A percentile compares a stretch with the other conserved stretches of the same genome.
Conservation (phyloP, 2,113 vertebrate genomes). For the Gadus chalcogrammus region DNA sequence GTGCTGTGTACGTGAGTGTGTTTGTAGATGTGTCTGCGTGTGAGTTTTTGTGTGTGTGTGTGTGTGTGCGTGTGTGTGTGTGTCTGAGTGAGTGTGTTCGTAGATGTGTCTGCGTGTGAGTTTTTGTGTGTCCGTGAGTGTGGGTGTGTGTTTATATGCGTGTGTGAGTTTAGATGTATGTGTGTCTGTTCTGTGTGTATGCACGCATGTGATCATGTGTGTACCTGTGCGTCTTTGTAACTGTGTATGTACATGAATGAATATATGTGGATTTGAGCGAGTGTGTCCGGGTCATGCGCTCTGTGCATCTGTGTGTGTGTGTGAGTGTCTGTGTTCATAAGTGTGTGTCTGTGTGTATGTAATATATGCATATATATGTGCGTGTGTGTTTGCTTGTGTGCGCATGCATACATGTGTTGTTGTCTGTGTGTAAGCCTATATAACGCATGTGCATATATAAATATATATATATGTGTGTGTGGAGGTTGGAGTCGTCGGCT, state of each 20-base stretch:
- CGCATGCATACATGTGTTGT: not conserved
- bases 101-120: no score
- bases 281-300: no score
- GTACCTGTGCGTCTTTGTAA: constrained; percentile 1
- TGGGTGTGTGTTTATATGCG: no score
- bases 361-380: not conserved
- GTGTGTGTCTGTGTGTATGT: constrained; percentile 12
- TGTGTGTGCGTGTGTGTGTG: not conserved
- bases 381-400: not conserved
- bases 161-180: no score
- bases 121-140: constrained; percentile 1
- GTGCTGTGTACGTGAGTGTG: not conserved
- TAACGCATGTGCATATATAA: no score
- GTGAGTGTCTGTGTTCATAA: no score
- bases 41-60: not conserved
- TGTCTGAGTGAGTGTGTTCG: no score
- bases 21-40: no score
- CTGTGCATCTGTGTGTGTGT: no score
- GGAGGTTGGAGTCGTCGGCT: constrained; percentile 47
- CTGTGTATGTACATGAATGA: not conserved
- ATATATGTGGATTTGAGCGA: no score
- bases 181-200: no score
- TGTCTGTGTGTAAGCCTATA: no score
- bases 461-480: constrained; percentile 1
- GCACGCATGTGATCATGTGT: not conserved